Base-by-base conservation (phyloP, 2,888 invertebrate species). In the Pyrgus malvae region DNA sequence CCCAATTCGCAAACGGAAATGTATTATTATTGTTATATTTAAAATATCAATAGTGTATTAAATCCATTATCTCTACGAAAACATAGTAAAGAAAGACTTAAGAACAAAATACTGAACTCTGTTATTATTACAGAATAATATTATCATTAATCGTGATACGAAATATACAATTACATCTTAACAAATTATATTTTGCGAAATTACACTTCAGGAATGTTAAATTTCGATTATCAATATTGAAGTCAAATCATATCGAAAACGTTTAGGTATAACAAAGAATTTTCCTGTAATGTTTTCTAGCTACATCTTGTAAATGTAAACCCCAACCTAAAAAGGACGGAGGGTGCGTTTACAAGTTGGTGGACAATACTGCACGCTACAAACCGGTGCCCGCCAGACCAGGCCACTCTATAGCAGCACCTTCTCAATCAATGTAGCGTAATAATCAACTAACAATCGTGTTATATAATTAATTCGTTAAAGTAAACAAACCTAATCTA, bases 1-100 rank as follows among this genome's bases (percentile, higher is more conserved):
- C 83, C 86, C 87, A 74, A 37, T 14, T 11, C 33, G 31, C 11
- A 23, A 40, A 19, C 19, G 17, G 35, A 37, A 23, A 48, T n/a
- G n/a, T n/a, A n/a, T n/a, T n/a, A n/a, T n/a, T n/a, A n/a, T n/a
- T n/a, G n/a, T n/a, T n/a, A n/a, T n/a, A n/a, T n/a, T n/a, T n/a
- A n/a, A n/a, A n/a, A n/a, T n/a, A n/a, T 33, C 12, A 9, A 21
- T 19, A 19, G 12, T 21, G 21, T n/a, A 31, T 40, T 27, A 40
- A 40, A 29, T 29, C 21, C 50, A 31, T 37, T 19, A 31, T 23
- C 21, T 40, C 41, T 35, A 31, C 14, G 38, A 31, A 41, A 33
- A 42, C n/a, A n/a, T n/a, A 19, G 14, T 29, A 35, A 33, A 23
- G 8, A 33, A 50, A 40, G 21, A 46, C 33, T 35, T 46, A 48